Conservation (phyloP, 1,140 invertebrate genomes). For the Sinonovacula constricta region DNA sequence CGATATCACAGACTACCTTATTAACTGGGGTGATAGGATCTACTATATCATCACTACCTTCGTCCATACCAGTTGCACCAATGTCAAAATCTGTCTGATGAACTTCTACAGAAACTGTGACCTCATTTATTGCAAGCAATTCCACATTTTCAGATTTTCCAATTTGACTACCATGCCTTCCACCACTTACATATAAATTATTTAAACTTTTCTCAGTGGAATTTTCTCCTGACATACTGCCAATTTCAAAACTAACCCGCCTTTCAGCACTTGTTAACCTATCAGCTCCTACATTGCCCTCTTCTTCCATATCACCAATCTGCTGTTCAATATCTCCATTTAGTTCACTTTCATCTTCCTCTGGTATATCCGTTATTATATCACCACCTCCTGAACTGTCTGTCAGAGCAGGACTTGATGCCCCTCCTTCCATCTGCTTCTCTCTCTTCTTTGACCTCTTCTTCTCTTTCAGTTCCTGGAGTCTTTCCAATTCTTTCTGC, state of each 20-base stretch:
- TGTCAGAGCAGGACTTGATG: not conserved
- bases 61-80: not conserved
- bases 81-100: no score
- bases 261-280: no score
- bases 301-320: not conserved
- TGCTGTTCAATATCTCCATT: slow-evolving; percentile 1
- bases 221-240: no score
- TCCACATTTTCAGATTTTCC: no score
- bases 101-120: no score
- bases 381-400: not conserved
- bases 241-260: no score
- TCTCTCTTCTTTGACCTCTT: slow-evolving; percentile 21
- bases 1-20: no score
- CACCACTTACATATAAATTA: no score
- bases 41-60: not conserved
- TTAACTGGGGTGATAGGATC: not conserved
- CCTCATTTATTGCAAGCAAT: no score
- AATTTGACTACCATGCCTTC: no score
- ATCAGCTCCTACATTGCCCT: not conserved
- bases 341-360: not conserved
- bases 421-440: not conserved
- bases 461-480: slow-evolving; percentile 35
- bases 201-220: no score
- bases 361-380: not conserved
- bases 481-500: slow-evolving; percentile 37